These are phyloP conservation scores for Antennarius maculatus DNA, from an alignment of 2,797 vertebrate species.

Conservation along the genomic window DNA sequence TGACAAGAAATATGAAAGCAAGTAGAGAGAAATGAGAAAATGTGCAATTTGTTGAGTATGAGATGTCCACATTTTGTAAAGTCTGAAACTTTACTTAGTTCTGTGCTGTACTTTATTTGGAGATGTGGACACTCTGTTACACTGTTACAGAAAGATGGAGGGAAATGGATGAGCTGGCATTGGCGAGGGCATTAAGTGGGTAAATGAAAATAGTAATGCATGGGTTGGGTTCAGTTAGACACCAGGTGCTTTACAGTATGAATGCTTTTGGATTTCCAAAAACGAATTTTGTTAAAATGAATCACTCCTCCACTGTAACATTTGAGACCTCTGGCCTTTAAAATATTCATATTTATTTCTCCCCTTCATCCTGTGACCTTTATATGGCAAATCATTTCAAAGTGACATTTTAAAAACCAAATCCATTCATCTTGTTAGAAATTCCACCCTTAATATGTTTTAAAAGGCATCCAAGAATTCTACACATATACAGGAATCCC, in stretches of 20 bases:
- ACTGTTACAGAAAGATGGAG: too few species aligned
- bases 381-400: constrained; percentile 45
- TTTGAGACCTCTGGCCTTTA: constrained; percentile 57
- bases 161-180: too few species aligned
- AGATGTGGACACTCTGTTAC: too few species aligned
- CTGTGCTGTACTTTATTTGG: too few species aligned
- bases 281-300: constrained; percentile 19
- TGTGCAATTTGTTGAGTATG: too few species aligned
- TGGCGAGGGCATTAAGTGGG: too few species aligned
- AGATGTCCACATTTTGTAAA: too few species aligned
- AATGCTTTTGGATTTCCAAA: constrained; percentile 4
- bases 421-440: background rate
- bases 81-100: too few species aligned
- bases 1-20: too few species aligned
- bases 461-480: background rate
- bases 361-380: constrained; percentile 54
- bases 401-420: too few species aligned
- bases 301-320: constrained; percentile 14
- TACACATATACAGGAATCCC: background rate
- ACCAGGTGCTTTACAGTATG: background rate
- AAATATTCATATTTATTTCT: constrained; percentile 47
- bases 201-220: too few species aligned
- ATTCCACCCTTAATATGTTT: constrained; percentile 26
- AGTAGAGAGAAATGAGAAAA: too few species aligned
- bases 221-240: background rate